A percentile compares a stretch with the other conserved stretches of the same genome.
These are phyloP conservation scores for Pseudorectes ferrugineus DNA, from an alignment of 2,113 vertebrate genomes.

Conservation along the genomic window DNA sequence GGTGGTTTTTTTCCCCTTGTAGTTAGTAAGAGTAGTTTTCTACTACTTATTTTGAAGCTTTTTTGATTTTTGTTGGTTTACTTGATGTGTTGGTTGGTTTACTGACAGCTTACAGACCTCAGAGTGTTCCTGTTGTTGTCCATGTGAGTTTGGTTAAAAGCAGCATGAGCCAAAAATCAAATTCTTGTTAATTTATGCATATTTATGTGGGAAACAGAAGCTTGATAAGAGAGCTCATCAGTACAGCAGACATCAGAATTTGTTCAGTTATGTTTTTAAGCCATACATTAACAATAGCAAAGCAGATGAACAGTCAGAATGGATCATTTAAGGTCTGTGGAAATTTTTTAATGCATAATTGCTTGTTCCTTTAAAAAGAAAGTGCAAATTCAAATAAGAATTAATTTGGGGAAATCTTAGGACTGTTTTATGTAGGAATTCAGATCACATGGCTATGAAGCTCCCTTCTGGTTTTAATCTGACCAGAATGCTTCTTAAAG, in stretches of 20 bases:
- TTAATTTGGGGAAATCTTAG: not conserved
- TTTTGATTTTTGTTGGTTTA: not conserved
- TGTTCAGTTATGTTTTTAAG: not conserved
- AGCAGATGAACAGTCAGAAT: not conserved
- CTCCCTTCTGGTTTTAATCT: not conserved
- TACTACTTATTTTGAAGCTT: not conserved
- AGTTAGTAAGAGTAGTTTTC: not conserved
- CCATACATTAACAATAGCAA: not conserved
- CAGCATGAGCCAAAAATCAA: not conserved
- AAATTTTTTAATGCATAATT: not conserved
- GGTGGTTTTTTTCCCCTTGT: fast-evolving
- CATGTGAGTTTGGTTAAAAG: not conserved
- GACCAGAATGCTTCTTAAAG: not conserved
- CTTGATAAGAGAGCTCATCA: not conserved
- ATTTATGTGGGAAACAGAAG: not conserved
- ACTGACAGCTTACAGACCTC: not conserved
- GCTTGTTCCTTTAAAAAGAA: not conserved
- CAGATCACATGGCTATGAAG: not conserved
- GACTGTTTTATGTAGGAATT: not conserved
- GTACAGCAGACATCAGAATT: not conserved
- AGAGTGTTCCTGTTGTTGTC: not conserved
- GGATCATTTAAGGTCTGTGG: not conserved
- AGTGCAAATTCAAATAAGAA: not conserved
- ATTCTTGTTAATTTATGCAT: not conserved
- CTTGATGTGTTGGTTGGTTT: not conserved